phyloP scores from a whole-genome alignment of 2,888 invertebrate genomes.

The Mimas tiliae region DNA sequence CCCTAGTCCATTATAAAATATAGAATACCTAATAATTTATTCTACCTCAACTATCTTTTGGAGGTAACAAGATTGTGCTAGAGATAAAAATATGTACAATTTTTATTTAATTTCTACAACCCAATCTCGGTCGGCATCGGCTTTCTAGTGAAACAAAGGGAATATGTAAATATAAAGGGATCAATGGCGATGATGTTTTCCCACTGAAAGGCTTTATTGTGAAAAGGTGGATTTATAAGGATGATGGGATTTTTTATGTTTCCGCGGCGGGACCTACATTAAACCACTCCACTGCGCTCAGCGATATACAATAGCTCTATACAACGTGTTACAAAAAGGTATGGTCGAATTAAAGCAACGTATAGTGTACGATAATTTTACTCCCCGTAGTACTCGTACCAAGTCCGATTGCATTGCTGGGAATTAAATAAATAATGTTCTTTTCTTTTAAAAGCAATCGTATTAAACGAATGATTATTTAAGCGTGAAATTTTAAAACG shows the following conservation, averaged over 20 bases:
- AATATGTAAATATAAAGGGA: slow-evolving; percentile 24
- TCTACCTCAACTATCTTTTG: not conserved
- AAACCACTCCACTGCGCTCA: slow-evolving; percentile 10
- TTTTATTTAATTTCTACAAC: slow-evolving; percentile 8
- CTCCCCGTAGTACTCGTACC: too few relatives aligned
- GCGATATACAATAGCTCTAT: not conserved
- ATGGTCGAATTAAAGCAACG: too few relatives aligned
- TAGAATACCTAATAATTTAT: too few relatives aligned
- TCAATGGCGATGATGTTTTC: slow-evolving; percentile 30
- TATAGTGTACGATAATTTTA: too few relatives aligned
- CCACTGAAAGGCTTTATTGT: slow-evolving; percentile 35
- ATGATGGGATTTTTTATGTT: slow-evolving; percentile 38
- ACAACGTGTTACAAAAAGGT: too few relatives aligned
- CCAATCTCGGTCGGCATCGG: not conserved
- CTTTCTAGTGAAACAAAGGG: slow-evolving; percentile 20
- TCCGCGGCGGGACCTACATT: slow-evolving; percentile 17
- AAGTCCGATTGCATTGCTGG: too few relatives aligned
- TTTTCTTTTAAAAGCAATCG: too few relatives aligned
- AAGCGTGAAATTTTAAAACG: too few relatives aligned
- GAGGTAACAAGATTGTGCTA: not conserved
- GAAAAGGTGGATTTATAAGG: slow-evolving; percentile 37
- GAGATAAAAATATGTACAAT: slow-evolving; percentile 2
- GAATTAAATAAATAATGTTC: too few relatives aligned
- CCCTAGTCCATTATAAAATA: too few relatives aligned
- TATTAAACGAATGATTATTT: too few relatives aligned